Evolutionary conservation across 2,797 vertebrate genomes (phyloP).

Genomic region (Cuniculus paca): DNA sequence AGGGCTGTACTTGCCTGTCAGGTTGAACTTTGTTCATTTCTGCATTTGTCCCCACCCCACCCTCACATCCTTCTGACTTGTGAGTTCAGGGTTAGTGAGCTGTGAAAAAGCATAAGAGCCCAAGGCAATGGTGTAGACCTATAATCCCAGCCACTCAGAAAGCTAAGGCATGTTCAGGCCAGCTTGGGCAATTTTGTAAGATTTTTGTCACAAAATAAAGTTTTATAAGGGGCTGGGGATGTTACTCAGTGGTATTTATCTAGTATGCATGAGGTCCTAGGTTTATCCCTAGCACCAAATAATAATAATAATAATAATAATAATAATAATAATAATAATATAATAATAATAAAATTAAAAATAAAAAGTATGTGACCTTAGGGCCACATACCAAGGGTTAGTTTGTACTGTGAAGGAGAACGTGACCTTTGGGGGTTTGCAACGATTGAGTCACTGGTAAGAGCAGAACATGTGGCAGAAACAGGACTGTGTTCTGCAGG

Average conservation of each 20-base stretch:
- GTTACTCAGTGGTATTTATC: neutral
- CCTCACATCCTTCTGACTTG: neutral
- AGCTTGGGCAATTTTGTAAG: neutral
- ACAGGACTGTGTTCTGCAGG: neutral
- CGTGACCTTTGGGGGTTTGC: neutral
- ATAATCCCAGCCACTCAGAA: neutral
- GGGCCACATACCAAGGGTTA: too few species aligned
- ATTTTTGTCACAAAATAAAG: neutral
- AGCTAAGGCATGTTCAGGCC: neutral
- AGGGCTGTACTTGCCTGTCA: neutral
- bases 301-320: neutral
- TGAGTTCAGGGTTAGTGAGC: neutral
- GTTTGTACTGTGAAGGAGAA: neutral
- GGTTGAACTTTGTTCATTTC: neutral
- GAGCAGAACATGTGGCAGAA: neutral
- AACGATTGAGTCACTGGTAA: neutral
- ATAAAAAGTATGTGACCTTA: neutral
- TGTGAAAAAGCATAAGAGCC: neutral
- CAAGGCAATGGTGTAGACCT: neutral
- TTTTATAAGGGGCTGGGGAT: neutral
- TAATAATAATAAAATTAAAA: neutral
- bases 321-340: neutral
- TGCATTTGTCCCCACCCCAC: neutral
- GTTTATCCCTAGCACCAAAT: neutral
- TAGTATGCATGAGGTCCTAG: neutral